phyloP scores from a whole-genome alignment of 2,888 invertebrate genomes.

The Stenoptilia bipunctidactyla region DNA sequence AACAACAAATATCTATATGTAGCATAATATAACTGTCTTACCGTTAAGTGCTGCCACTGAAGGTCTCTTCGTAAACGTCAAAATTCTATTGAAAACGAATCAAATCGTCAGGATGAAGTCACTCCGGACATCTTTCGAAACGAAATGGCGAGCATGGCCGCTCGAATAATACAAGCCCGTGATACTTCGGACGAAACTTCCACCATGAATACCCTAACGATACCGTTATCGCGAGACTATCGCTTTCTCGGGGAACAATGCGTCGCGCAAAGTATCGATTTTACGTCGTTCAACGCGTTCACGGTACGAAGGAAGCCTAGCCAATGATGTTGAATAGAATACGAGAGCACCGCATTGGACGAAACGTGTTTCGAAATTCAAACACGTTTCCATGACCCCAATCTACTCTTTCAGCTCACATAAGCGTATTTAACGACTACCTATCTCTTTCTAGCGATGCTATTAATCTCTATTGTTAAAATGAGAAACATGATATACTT shows the following conservation, averaged over 20 bases:
- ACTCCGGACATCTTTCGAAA: slow-evolving; percentile 55
- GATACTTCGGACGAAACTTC: slow-evolving; percentile 30
- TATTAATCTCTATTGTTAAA: slow-evolving; percentile 18
- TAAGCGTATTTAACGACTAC: slow-evolving; percentile 25
- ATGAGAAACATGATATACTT: slow-evolving; percentile 30
- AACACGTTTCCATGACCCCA: slow-evolving; percentile 66
- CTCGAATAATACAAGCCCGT: slow-evolving; percentile 52
- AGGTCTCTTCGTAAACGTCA: slow-evolving; percentile 38
- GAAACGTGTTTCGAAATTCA: slow-evolving; percentile 64
- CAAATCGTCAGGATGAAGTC: slow-evolving; percentile 48
- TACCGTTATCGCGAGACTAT: slow-evolving; percentile 22
- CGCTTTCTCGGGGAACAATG: slow-evolving; percentile 19
- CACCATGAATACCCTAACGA: slow-evolving; percentile 35
- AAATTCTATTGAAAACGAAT: slow-evolving; percentile 48
- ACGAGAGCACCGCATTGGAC: slow-evolving; percentile 58
- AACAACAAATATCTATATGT: slow-evolving; percentile 3
- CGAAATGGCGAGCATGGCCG: slow-evolving; percentile 41
- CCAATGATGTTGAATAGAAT: slow-evolving; percentile 49
- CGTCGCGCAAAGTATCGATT: slow-evolving; percentile 38
- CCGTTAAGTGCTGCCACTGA: slow-evolving; percentile 31
- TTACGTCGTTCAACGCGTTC: slow-evolving; percentile 22
- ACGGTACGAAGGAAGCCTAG: slow-evolving; percentile 40
- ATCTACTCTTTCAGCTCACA: slow-evolving; percentile 33
- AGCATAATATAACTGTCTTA: slow-evolving; percentile 25
- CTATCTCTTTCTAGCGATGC: slow-evolving; percentile 36